These are phyloP conservation scores for Liolophura sinensis DNA, from an alignment of 1,140 invertebrate genomes.

Conservation along the genomic window DNA sequence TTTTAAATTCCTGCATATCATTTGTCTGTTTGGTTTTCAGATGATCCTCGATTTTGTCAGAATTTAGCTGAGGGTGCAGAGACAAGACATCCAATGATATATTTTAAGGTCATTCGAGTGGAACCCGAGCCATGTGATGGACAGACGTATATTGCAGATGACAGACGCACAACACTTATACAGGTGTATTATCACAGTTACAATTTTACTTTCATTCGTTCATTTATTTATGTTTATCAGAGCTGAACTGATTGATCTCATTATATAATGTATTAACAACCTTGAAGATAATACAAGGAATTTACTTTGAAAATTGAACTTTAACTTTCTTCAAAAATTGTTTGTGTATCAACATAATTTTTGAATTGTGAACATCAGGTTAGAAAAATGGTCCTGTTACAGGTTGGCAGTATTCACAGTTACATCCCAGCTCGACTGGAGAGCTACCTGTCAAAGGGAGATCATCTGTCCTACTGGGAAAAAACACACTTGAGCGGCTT, in stretches of 20 bases:
- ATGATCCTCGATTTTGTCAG: slow-evolving; percentile 38
- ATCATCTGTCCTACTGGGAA: slow-evolving; percentile 32
- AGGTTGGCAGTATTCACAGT: slow-evolving; percentile 40
- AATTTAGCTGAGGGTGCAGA: slow-evolving; percentile 23
- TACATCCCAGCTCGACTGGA: slow-evolving; percentile 33
- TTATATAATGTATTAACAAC: background rate
- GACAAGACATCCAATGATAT: slow-evolving; percentile 32
- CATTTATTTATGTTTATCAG: background rate
- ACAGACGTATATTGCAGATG: slow-evolving; percentile 31
- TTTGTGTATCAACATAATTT: background rate
- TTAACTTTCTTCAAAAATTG: background rate
- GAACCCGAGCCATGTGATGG: slow-evolving; percentile 21
- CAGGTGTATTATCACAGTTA: slow-evolving; percentile 20
- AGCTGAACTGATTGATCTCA: background rate
- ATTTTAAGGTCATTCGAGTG: slow-evolving; percentile 39
- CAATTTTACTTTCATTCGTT: background rate
- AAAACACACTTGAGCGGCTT: slow-evolving; percentile 35
- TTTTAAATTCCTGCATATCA: no score
- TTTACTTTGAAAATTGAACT: background rate
- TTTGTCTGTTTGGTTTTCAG: slow-evolving; percentile 17
- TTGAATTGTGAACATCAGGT: background rate
- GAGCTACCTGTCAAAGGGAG: slow-evolving; percentile 25
- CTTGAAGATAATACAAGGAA: background rate
- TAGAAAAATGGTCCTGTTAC: background rate
- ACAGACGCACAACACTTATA: slow-evolving; percentile 24